A percentile compares a stretch with the other conserved stretches of the same genome.
Conservation (phyloP, 2,113 vertebrate genomes). For the Nymphicus hollandicus region DNA sequence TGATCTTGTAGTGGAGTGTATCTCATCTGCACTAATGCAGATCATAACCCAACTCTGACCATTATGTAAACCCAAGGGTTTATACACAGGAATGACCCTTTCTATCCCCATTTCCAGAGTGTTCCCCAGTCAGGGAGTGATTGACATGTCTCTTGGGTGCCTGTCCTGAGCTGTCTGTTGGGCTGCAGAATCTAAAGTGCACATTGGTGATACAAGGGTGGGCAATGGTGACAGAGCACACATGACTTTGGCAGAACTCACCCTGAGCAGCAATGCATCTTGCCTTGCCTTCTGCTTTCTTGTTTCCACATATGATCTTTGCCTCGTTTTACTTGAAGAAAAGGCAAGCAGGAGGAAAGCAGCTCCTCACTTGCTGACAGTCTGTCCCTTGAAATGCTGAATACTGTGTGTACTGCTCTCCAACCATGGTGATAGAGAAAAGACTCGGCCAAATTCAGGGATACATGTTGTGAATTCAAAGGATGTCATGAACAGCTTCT, state of each 20-base stretch:
- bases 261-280: not conserved
- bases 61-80: not conserved
- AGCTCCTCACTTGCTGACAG: not conserved
- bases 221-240: not conserved
- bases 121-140: not conserved
- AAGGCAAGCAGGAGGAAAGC: not conserved
- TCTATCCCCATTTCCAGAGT: not conserved
- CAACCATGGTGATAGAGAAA: not conserved
- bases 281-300: not conserved
- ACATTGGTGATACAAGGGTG: not conserved
- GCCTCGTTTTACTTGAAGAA: not conserved
- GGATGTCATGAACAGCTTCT: not conserved
- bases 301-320: not conserved
- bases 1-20: not conserved
- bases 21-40: not conserved
- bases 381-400: not conserved
- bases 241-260: not conserved
- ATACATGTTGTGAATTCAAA: not conserved
- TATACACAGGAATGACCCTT: not conserved
- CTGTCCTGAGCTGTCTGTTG: not conserved
- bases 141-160: not conserved
- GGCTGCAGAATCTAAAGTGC: not conserved
- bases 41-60: not conserved
- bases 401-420: not conserved
- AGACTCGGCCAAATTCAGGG: not conserved